phyloP scores from a whole-genome alignment of 2,113 vertebrate genomes.

The Psammodynastes pulverulentus region DNA sequence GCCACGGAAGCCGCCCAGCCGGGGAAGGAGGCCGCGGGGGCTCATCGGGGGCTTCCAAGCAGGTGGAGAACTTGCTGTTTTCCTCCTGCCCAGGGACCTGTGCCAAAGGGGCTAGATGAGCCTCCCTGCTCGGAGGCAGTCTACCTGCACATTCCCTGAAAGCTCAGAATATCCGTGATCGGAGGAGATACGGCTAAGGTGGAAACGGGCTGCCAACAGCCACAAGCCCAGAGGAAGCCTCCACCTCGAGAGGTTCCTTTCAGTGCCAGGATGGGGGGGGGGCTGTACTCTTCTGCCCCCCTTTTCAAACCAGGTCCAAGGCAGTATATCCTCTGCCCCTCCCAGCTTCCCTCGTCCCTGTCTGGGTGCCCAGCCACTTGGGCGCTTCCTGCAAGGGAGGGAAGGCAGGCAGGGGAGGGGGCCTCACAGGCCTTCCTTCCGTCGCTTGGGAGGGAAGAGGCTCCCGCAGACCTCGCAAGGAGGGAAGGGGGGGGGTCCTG shows the following conservation, averaged over 20 bases:
- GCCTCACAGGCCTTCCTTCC: neutral
- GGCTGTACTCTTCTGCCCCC: neutral
- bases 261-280: neutral
- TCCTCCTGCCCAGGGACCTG: neutral
- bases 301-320: neutral
- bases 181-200: too few species aligned
- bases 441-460: neutral
- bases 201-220: neutral
- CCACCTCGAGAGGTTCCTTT: neutral
- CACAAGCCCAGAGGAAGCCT: neutral
- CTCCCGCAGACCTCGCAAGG: neutral
- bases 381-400: neutral
- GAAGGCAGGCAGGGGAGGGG: neutral
- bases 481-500: neutral
- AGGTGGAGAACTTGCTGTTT: neutral
- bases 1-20: neutral
- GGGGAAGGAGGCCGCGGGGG: too few species aligned
- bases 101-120: neutral
- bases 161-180: neutral
- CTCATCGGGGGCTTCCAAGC: neutral
- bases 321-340: neutral
- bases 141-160: too few species aligned
- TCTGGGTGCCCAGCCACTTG: neutral
- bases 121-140: neutral
- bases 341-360: neutral